Base-by-base conservation (phyloP, 37 sponge, comb jelly and placozoan species). In the Crambe crambe region DNA sequence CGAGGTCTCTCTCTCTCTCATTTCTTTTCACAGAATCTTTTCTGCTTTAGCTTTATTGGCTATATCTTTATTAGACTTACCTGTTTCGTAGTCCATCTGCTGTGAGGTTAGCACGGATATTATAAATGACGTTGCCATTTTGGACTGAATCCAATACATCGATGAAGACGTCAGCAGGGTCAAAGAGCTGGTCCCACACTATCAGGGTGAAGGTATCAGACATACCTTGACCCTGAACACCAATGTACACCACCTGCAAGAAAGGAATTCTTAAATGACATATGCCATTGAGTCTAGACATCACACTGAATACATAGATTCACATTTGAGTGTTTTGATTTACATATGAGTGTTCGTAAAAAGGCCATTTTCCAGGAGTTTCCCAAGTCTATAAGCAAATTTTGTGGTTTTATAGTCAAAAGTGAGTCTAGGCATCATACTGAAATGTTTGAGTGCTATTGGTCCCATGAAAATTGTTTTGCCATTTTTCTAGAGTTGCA, bases 161-260 rank as follows among this genome's bases (percentile, higher is more conserved):
- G 15, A 59, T 61, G 35, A 58, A 71, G 27, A 83, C 87, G 10
- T 70, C 67, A 6, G n/a, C 64, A 23, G 41, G 66, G 20, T 47
- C 26, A 54, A 91, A 86, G 26, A 91, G 75, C 35, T 39, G 66
- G 62, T 91, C 87, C 77, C 72, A 86, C 21, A 91, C 79, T 4
- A 67, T 43, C 32, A 91, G 27, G 25, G 82, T 35, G 42, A 86
- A 86, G 25, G 30, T 41, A 75, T 86, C 86, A 3, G 4, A 70
- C 10, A 15, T 37, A 25, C 64, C 73, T 1, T 70, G 70, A 2
- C 91, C 91, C 61, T 66, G 69, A 1, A 91, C 69, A 26, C 80
- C 78, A 15, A 91, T 74, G 56, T 91, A 86, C n/a, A 91, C 69
- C 17, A 76, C 70, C 91, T 91, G 47, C 65, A 54, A 3, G 35